Percentiles rank a stretch among this genome's conserved stretches.
phyloP scores from a whole-genome alignment of 2,113 vertebrate genomes.

The Psilopsiagon aurifrons region DNA sequence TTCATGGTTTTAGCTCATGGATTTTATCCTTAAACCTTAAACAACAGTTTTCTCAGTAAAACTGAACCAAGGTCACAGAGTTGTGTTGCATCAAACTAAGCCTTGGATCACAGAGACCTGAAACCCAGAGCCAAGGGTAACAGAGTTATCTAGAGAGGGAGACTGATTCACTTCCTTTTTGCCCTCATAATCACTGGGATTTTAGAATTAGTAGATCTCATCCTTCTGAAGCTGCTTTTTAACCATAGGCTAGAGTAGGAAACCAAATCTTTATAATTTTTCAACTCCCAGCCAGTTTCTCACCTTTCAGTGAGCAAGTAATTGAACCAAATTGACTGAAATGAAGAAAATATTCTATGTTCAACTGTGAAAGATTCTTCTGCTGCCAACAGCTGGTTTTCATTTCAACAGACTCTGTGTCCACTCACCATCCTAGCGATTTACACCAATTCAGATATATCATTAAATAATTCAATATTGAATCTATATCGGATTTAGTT shows the following conservation, averaged over 20 bases:
- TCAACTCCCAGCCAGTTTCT: background rate
- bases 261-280: background rate
- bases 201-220: background rate
- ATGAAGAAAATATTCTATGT: background rate
- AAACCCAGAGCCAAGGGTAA: background rate
- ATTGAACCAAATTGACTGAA: conserved; percentile 8
- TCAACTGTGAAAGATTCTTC: background rate
- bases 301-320: background rate
- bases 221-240: background rate
- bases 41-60: background rate
- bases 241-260: background rate
- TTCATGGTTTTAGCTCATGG: background rate
- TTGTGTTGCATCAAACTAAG: background rate
- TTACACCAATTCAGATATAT: background rate
- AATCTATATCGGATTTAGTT: background rate
- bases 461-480: background rate
- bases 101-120: background rate
- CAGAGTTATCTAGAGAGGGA: background rate
- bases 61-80: background rate
- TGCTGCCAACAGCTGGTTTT: background rate
- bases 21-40: background rate
- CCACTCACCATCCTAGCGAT: background rate
- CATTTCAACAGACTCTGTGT: background rate
- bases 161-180: background rate
- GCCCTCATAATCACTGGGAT: background rate